Conservation (phyloP, 2,113 vertebrate species). For the Erythrocercus mccallii region DNA sequence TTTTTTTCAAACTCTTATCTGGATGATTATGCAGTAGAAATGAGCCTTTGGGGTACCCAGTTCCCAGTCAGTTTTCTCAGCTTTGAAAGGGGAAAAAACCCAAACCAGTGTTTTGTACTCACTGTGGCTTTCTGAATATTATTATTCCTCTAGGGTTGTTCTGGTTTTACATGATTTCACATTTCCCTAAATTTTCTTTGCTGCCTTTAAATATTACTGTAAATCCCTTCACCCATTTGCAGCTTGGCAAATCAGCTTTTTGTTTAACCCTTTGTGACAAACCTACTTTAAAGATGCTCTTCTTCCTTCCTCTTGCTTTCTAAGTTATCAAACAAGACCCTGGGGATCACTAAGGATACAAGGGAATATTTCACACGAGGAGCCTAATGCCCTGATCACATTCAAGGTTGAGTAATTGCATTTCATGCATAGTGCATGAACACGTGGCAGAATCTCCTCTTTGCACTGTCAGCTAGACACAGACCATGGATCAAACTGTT, state of each 20-base stretch:
- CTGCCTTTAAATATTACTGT: neutral
- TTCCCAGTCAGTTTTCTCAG: neutral
- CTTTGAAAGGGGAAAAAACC: neutral
- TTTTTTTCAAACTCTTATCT: neutral
- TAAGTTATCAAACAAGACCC: neutral
- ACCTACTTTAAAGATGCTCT: neutral
- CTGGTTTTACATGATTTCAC: conserved; percentile 21
- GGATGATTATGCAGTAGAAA: neutral
- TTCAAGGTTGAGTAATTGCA: neutral
- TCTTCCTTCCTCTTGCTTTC: neutral
- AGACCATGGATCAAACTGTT: conserved; percentile 7
- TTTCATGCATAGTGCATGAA: conserved; percentile 40
- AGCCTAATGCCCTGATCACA: conserved; percentile 16
- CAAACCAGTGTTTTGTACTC: neutral
- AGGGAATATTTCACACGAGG: neutral
- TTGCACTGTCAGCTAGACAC: conserved; percentile 36
- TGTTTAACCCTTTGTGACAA: conserved; percentile 34
- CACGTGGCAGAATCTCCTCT: neutral
- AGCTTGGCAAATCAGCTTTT: conserved; percentile 2
- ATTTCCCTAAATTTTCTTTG: neutral
- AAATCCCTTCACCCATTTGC: neutral
- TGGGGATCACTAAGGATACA: neutral
- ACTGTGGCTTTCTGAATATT: neutral
- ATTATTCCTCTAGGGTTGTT: conserved; percentile 20
- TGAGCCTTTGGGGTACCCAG: neutral